A percentile compares a stretch with the other conserved stretches of the same genome.
These are phyloP conservation scores for Sinocyclocheilus anophthalmus DNA, from an alignment of 2,113 vertebrate genomes.

Conservation along the genomic window DNA sequence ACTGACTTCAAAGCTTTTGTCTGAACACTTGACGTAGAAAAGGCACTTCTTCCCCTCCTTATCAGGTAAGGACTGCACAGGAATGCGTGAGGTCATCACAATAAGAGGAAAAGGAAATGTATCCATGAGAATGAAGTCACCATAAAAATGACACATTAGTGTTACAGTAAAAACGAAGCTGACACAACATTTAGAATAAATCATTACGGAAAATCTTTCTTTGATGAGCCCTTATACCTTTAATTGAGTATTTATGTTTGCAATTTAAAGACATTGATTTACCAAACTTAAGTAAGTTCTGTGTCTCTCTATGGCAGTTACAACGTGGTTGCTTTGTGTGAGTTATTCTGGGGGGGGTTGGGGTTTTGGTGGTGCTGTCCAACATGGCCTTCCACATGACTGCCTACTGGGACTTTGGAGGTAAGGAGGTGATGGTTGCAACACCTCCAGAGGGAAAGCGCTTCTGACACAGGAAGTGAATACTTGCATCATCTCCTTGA, in stretches of 20 bases:
- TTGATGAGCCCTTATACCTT: constrained; percentile 70
- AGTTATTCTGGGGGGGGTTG: too few relatives aligned
- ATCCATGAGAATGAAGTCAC: constrained; percentile 16
- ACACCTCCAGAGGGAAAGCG: constrained; percentile 85
- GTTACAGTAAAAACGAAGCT: not conserved
- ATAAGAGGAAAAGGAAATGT: constrained; percentile 37
- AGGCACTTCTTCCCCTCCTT: constrained; percentile 97
- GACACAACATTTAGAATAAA: not conserved
- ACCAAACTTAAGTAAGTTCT: not conserved
- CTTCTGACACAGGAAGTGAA: constrained; percentile 73
- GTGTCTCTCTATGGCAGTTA: constrained; percentile 74
- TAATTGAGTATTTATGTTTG: not conserved
- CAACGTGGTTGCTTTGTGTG: constrained; percentile 90
- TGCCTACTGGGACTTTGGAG: constrained; percentile 92
- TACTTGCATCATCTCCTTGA: constrained; percentile 3
- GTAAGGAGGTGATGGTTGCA: constrained; percentile 85
- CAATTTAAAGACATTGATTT: too few relatives aligned
- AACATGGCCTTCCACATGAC: constrained; percentile 99
- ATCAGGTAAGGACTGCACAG: constrained; percentile 85
- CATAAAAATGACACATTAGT: not conserved
- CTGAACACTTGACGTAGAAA: constrained; percentile 88
- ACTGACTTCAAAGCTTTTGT: constrained; percentile 96
- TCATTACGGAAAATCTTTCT: not conserved
- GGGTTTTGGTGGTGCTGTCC: constrained; percentile 90
- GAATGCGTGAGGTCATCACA: constrained; percentile 43